Base-by-base conservation (phyloP, 2,888 invertebrate genomes). In the Phania funesta region DNA sequence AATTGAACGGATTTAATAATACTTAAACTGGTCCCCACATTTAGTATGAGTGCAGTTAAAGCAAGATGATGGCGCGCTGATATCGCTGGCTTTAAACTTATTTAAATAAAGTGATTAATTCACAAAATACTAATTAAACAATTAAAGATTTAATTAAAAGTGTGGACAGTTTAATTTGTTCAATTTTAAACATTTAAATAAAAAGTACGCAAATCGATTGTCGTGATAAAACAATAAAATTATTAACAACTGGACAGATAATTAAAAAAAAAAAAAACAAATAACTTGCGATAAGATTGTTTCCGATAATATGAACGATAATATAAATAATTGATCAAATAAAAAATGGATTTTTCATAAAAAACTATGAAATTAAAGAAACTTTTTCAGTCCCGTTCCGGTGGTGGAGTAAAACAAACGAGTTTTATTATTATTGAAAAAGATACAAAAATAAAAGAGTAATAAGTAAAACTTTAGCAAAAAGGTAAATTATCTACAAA, bases 291-390 rank as follows among this genome's bases (percentile, higher is more conserved):
- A 84, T 84, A 84, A 84, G 84, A 84, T 84, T 84, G 80, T 46
- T 68, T 67, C 68, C 38, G 18, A 11, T 13, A 11, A 32, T 2
- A 64, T 38, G 35, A 29, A 22, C 75, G 80, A 83, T 80, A 83
- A 75, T 65, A 77, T 75, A 35, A 70, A 67, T 80, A 71, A 81
- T 80, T 84, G 83, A 84, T 84, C 81, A 80, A n/a, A n/a, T n/a
- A n/a, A n/a, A n/a, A n/a, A n/a, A n/a, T n/a, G n/a, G n/a, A n/a
- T n/a, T n/a, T n/a, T n/a, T n/a, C n/a, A n/a, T n/a, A n/a, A n/a
- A n/a, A n/a, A n/a, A n/a, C n/a, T n/a, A 13, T 38, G 2, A 11
- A 35, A 48, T 48, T 62, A 67, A 41, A 38, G 62, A 0, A 41
- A 48, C 35, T 32, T 38, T 68, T 52, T 77, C 56, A 81, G 81